Conservation (phyloP, 1,140 invertebrate species). For the Argopecten irradians region DNA sequence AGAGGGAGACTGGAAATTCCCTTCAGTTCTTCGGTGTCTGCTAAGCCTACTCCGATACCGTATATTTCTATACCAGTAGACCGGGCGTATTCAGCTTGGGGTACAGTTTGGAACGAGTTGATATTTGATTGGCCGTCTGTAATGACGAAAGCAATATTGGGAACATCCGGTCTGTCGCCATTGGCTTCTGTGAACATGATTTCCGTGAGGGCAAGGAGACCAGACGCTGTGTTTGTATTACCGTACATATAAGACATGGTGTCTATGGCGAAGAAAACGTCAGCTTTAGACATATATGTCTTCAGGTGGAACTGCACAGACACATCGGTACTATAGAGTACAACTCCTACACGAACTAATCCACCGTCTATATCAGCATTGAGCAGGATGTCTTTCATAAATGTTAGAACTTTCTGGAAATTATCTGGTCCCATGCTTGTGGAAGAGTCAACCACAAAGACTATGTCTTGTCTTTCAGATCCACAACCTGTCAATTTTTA, state of each 20-base stretch:
- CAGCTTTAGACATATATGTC: constrained; percentile 46
- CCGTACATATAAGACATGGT: constrained; percentile 65
- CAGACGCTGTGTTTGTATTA: constrained; percentile 71
- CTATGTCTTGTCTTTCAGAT: constrained; percentile 61
- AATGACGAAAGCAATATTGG: constrained; percentile 67
- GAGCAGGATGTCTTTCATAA: constrained; percentile 57
- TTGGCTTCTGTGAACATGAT: constrained; percentile 63
- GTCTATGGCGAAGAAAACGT: constrained; percentile 61
- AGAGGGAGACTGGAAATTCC: constrained; percentile 62
- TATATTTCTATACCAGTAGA: constrained; percentile 60
- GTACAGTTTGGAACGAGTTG: constrained; percentile 55
- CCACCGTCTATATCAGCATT: constrained; percentile 63
- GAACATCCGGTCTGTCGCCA: constrained; percentile 65
- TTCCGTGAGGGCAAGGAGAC: constrained; percentile 61
- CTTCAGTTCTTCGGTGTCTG: constrained; percentile 62
- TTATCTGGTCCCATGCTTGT: constrained; percentile 60
- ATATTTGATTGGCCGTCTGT: constrained; percentile 74
- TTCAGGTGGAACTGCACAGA: constrained; percentile 65
- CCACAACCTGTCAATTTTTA: constrained; percentile 38
- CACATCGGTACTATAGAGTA: constrained; percentile 60
- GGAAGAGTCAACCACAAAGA: constrained; percentile 66
- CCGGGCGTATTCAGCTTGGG: constrained; percentile 58
- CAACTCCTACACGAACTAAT: constrained; percentile 56
- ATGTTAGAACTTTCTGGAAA: constrained; percentile 59
- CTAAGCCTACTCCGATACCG: constrained; percentile 65